Percentiles rank a stretch among this genome's conserved stretches.
These are phyloP conservation scores for Cheilosia scutellata DNA, from an alignment of 2,888 invertebrate genomes.

Conservation along the genomic window DNA sequence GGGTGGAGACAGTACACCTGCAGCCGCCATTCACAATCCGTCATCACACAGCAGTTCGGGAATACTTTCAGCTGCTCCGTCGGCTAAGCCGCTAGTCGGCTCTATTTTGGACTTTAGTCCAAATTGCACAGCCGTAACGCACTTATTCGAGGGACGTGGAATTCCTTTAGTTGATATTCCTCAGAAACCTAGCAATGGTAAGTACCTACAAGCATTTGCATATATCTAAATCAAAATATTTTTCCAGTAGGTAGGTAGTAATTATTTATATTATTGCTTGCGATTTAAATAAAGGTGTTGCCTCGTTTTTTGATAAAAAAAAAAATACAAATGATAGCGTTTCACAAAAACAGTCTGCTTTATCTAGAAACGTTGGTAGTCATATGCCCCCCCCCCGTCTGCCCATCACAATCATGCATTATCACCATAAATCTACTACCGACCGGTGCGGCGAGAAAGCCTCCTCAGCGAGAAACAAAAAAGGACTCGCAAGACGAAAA, in stretches of 20 bases:
- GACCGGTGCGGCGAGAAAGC: constrained; percentile 26
- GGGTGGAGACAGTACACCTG: constrained; percentile 56
- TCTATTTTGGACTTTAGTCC: constrained; percentile 83
- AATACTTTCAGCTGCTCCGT: constrained; percentile 41
- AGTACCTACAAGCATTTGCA: constrained; percentile 79
- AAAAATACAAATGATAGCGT: not conserved
- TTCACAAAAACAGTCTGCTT: not conserved
- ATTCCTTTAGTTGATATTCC: constrained; percentile 85
- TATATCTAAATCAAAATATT: no score
- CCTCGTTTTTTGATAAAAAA: not conserved
- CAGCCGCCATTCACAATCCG: constrained; percentile 33
- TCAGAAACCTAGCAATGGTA: constrained; percentile 85
- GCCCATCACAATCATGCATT: constrained; percentile 43
- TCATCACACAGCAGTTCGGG: constrained; percentile 35
- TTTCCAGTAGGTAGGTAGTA: not conserved
- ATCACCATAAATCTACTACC: constrained; percentile 52
- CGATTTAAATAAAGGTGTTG: no score
- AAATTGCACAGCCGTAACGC: constrained; percentile 84
- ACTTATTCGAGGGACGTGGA: constrained; percentile 85
- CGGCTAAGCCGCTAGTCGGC: constrained; percentile 65
- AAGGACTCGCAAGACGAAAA: constrained; percentile 58
- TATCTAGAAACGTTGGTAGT: no score
- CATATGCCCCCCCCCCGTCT: constrained; percentile 3
- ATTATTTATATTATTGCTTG: not conserved
- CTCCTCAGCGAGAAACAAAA: constrained; percentile 31